Evolutionary conservation across 2,797 vertebrate genomes (phyloP).

Genomic region (Gymnodraco acuticeps): DNA sequence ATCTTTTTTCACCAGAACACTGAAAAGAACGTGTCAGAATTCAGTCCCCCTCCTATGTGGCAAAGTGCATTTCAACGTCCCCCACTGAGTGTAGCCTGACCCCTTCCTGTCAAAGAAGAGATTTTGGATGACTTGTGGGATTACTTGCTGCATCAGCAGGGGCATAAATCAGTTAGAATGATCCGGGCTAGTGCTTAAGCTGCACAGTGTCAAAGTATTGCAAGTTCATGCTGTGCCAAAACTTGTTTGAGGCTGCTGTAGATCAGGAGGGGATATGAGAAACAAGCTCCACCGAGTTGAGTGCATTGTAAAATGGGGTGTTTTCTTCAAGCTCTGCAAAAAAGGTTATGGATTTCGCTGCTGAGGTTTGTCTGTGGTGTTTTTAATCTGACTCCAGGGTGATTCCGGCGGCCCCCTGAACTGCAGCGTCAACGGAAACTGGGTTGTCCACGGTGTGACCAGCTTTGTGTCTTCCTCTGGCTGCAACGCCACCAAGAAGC

Average conservation of each 20-base stretch:
- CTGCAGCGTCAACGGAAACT: conserved; percentile 85
- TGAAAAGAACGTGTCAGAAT: conserved; percentile 30
- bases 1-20: not conserved
- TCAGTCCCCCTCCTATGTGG: conserved; percentile 29
- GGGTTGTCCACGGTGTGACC: conserved; percentile 90
- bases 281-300: not conserved
- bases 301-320: not conserved
- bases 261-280: conserved; percentile 14
- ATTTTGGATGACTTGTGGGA: conserved; percentile 55
- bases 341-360: not conserved
- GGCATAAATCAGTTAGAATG: conserved; percentile 58
- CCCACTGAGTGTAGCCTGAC: conserved; percentile 50
- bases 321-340: not conserved
- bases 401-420: conserved; percentile 93
- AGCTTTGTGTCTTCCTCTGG: conserved; percentile 91
- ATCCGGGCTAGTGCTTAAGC: conserved; percentile 55
- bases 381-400: conserved; percentile 78
- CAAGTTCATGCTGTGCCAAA: conserved; percentile 33
- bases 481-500: conserved; percentile 86
- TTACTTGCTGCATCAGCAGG: conserved; percentile 68
- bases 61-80: conserved; percentile 40
- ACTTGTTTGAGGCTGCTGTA: conserved; percentile 28
- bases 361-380: not conserved
- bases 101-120: conserved; percentile 54
- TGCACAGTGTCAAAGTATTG: conserved; percentile 55